A percentile compares a stretch with the other conserved stretches of the same genome.
Evolutionary conservation across 1,140 invertebrate species (phyloP).

Genomic region (Lerema accius): DNA sequence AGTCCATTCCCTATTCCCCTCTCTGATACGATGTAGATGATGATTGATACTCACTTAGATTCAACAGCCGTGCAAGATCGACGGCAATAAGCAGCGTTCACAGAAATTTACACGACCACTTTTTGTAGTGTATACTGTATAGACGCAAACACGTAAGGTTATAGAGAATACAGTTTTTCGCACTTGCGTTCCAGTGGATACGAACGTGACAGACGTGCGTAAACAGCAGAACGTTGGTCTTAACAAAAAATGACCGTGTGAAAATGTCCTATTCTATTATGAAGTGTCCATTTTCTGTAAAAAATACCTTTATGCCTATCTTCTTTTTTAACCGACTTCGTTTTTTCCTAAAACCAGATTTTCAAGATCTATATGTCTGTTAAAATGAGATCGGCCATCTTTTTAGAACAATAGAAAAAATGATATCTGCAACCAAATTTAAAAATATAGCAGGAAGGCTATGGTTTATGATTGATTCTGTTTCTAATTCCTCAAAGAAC

Average conservation of each 20-base stretch:
- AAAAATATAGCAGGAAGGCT: too few species aligned
- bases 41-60: not conserved
- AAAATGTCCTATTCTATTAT: conserved; percentile 8
- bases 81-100: conserved; percentile 2
- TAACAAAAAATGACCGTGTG: conserved; percentile 11
- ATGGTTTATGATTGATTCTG: too few species aligned
- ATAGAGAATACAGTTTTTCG: conserved; percentile 13
- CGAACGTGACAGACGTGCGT: conserved; percentile 14
- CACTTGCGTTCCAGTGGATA: conserved; percentile 5
- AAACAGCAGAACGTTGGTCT: not conserved
- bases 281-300: too few species aligned
- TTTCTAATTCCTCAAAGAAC: too few species aligned
- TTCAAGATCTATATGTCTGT: too few species aligned
- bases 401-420: too few species aligned
- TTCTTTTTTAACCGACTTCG: too few species aligned
- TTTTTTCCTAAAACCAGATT: not conserved
- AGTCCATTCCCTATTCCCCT: not conserved
- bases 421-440: too few species aligned
- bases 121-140: conserved; percentile 6
- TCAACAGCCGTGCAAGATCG: not conserved
- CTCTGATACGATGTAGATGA: not conserved
- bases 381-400: too few species aligned
- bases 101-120: not conserved
- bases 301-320: too few species aligned
- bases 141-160: conserved; percentile 16